These are phyloP conservation scores for Augochlora pura DNA, from an alignment of 1,140 invertebrate species.

Conservation along the genomic window DNA sequence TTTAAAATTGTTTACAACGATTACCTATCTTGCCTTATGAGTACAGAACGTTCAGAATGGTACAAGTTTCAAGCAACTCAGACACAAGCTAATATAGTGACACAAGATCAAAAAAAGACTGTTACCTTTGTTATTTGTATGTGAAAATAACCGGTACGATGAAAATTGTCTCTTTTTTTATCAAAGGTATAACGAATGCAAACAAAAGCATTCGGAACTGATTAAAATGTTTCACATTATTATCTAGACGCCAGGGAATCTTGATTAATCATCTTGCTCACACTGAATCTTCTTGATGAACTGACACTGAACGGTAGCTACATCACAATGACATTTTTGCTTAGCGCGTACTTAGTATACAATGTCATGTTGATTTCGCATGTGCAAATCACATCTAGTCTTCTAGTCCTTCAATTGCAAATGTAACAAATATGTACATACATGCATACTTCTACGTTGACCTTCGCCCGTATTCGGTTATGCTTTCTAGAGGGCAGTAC, in stretches of 20 bases:
- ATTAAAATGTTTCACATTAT: constrained; percentile 26
- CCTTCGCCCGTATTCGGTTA: constrained; percentile 24
- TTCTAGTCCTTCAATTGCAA: neutral
- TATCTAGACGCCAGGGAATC: neutral
- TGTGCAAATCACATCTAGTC: neutral
- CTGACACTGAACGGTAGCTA: neutral
- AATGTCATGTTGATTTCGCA: neutral
- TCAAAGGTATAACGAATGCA: neutral
- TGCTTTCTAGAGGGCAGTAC: constrained; percentile 8
- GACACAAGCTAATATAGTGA: neutral
- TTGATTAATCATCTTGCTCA: neutral
- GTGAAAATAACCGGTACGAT: neutral
- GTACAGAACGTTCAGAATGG: neutral
- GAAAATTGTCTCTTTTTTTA: neutral
- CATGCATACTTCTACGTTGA: neutral
- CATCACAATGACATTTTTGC: neutral
- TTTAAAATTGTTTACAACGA: neutral
- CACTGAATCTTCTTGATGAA: neutral
- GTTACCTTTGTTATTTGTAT: constrained; percentile 14
- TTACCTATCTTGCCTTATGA: neutral
- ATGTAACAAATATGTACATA: constrained; percentile 8
- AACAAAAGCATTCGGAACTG: neutral
- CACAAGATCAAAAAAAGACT: neutral
- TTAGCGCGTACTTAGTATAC: neutral
- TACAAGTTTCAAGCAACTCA: neutral